Conservation (phyloP, 2,113 vertebrate species). For the Microcebus lehilahytsara region DNA sequence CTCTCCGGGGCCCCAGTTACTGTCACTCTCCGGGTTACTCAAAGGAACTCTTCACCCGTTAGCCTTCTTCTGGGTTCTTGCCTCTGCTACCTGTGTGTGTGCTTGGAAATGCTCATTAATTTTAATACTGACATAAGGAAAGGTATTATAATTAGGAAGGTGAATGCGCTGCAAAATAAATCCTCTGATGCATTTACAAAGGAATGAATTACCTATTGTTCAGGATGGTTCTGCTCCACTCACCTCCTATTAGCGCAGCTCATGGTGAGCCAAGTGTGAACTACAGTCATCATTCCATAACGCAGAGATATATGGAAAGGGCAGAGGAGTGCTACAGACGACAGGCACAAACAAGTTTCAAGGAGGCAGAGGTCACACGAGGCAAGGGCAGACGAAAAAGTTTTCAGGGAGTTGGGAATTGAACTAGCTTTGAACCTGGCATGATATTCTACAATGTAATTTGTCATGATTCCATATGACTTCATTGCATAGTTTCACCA, state of each 20-base stretch:
- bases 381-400: background rate
- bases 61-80: background rate
- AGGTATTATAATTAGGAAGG: constrained; percentile 6
- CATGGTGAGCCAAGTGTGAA: background rate
- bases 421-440: background rate
- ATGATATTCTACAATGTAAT: background rate
- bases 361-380: background rate
- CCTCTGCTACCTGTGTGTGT: background rate
- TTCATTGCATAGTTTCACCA: background rate
- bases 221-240: background rate
- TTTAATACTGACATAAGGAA: constrained; percentile 3
- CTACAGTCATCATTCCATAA: background rate
- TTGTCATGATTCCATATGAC: background rate
- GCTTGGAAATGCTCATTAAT: background rate
- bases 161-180: background rate
- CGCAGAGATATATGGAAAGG: background rate
- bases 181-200: background rate
- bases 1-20: background rate
- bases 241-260: background rate
- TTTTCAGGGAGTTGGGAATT: background rate
- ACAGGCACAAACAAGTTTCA: background rate
- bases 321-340: background rate
- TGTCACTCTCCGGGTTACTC: background rate
- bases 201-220: background rate
- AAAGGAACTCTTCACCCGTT: background rate